These are phyloP conservation scores for Caligus rogercresseyi DNA, from an alignment of 1,140 invertebrate genomes.

Conservation along the genomic window DNA sequence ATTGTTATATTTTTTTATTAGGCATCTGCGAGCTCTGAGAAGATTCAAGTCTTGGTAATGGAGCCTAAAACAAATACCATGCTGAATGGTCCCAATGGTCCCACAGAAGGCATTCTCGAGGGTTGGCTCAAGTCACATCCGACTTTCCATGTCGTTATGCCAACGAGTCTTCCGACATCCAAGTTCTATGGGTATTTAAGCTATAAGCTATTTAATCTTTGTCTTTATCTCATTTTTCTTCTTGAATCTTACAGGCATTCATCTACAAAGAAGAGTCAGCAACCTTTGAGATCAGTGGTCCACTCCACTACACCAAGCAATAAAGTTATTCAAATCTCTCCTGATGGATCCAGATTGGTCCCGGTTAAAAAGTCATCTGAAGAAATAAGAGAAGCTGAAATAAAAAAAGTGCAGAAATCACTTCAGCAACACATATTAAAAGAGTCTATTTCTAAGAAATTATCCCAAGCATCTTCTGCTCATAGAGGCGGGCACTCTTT, in stretches of 20 bases:
- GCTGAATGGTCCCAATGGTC: constrained; percentile 45
- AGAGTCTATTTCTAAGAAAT: not conserved
- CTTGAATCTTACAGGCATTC: not conserved
- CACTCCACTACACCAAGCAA: not conserved
- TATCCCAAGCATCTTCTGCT: not conserved
- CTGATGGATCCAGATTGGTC: not conserved
- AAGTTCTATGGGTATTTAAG: constrained; percentile 24
- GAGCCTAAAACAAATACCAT: constrained; percentile 18
- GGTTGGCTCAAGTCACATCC: constrained; percentile 69
- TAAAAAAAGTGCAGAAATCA: not conserved
- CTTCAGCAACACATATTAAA: not conserved
- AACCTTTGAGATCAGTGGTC: not conserved
- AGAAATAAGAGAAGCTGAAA: not conserved
- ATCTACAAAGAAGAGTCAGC: not conserved
- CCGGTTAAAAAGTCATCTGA: not conserved
- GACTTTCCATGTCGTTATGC: constrained; percentile 56
- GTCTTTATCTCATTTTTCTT: not conserved
- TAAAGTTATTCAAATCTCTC: not conserved
- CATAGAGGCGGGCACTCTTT: too few species aligned
- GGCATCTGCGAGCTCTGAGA: not conserved
- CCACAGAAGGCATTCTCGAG: constrained; percentile 52
- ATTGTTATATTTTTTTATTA: not conserved
- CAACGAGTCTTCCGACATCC: constrained; percentile 32
- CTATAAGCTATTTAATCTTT: not conserved
- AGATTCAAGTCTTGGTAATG: constrained; percentile 13